These are phyloP conservation scores for Vicugna pacos DNA, from an alignment of 2,113 vertebrate genomes.

Conservation along the genomic window DNA sequence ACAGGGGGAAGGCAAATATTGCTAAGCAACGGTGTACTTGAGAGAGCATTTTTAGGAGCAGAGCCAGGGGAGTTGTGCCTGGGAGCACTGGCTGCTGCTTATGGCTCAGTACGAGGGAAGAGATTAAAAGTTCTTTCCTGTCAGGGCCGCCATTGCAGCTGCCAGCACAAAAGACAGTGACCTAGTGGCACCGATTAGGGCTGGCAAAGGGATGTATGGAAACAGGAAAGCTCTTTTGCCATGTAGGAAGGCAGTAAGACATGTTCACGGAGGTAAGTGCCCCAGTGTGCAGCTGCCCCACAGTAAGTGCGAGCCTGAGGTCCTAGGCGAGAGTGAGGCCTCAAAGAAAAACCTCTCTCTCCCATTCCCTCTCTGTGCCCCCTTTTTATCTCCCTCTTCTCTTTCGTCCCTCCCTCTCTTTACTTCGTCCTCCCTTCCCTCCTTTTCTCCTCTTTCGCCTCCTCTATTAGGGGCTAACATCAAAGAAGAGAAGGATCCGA, in stretches of 20 bases:
- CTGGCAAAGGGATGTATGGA: conserved; percentile 85
- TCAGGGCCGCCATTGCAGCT: conserved; percentile 76
- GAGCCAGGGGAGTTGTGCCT: conserved; percentile 89
- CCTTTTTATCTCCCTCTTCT: not conserved
- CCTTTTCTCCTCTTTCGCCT: not conserved
- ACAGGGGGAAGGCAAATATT: conserved; percentile 88
- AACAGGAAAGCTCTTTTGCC: conserved; percentile 84
- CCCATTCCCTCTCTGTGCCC: not conserved
- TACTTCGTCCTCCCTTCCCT: not conserved
- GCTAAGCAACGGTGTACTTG: conserved; percentile 90
- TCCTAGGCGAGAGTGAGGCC: not conserved
- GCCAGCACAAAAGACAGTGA: conserved; percentile 78
- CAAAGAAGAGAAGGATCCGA: conserved; percentile 46
- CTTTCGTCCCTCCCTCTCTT: not conserved
- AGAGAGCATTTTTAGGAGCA: conserved; percentile 88
- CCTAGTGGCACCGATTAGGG: conserved; percentile 84
- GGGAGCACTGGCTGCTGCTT: conserved; percentile 85
- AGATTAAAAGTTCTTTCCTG: conserved; percentile 87
- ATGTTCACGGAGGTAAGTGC: conserved; percentile 88
- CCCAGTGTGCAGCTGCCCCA: conserved; percentile 26
- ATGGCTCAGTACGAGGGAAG: conserved; percentile 83
- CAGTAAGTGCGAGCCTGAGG: conserved; percentile 2
- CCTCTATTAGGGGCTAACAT: not conserved
- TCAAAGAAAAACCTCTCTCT: not conserved
- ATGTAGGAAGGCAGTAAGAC: conserved; percentile 86